phyloP scores from a whole-genome alignment of 1,140 invertebrate genomes.

The Lamellibrachia luymesi region DNA sequence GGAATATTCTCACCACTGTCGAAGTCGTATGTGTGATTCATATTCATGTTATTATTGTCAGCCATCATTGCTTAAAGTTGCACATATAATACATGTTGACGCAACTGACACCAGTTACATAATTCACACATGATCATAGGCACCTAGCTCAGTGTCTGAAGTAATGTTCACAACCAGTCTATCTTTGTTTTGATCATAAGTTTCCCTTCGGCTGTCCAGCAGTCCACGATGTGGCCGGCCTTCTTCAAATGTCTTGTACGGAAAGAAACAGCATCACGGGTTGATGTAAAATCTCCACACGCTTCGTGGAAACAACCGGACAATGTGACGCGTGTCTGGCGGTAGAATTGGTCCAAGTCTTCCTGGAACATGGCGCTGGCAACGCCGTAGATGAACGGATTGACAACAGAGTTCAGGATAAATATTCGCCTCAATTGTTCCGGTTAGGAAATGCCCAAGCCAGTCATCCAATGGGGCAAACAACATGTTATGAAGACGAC shows the following conservation, averaged over 20 bases:
- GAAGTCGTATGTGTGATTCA: too few relatives aligned
- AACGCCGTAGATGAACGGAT: neutral
- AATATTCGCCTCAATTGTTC: neutral
- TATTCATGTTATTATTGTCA: too few relatives aligned
- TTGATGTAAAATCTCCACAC: neutral
- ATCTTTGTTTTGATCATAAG: too few relatives aligned
- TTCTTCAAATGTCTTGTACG: neutral
- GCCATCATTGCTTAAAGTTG: too few relatives aligned
- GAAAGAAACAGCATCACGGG: neutral
- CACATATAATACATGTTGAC: too few relatives aligned
- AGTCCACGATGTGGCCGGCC: neutral
- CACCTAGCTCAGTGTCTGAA: too few relatives aligned
- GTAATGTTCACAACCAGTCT: too few relatives aligned
- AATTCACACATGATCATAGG: too few relatives aligned
- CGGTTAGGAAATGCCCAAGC: neutral
- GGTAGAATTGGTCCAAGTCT: neutral
- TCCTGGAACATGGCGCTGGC: neutral
- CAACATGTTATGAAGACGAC: neutral
- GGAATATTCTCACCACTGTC: too few relatives aligned
- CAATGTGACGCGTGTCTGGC: neutral
- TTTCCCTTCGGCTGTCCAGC: neutral
- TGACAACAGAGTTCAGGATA: neutral
- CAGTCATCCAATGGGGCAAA: neutral
- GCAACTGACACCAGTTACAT: too few relatives aligned
- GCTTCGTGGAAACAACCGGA: neutral